Base-by-base conservation (phyloP, 2,888 invertebrate species). In the Agelastica alni region DNA sequence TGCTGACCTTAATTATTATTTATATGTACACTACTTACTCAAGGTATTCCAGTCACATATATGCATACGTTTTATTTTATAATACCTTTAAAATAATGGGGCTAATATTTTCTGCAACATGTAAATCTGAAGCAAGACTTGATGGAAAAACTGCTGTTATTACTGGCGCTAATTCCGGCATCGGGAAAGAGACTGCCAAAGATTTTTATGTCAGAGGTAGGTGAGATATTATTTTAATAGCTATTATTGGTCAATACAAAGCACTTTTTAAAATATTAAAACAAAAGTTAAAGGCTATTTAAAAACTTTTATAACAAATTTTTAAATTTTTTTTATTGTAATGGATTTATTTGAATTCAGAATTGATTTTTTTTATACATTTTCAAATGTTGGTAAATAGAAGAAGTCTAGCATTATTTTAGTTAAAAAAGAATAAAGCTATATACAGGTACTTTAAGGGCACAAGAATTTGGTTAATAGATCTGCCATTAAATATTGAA, bases 131-230 rank as follows among this genome's bases (percentile, higher is more conserved):
- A 9, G 59, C 77, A 70, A 46, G 74, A 66, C 58, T 82, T 71
- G 72, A 78, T 77, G 74, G 82, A 66, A 69, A 78, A 73, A 70
- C 65, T 3, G 68, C 66, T 6, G 20, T 68, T 5, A 53, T 68
- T 17, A 69, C 68, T 1, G 68, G 69, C 6, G 63, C 64, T 14
- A 69, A 68, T 43, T 65, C 67, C 1, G 69, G 69, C 41, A 69
- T 69, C 43, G 69, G 69, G n/a, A 69, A 67, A 67, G 59, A 58
- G 28, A 68, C 69, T 4, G 69, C 57, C 3, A 61, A 66, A 58
- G 78, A 80, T 59, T 75, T 80, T 51, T 77, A 71, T 52, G 64
- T 67, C 65, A 71, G 79, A 74, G 79, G 79, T 78, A 65, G 68
- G 59, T 41, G 9, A 10, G 10, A n/a, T n/a, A 7, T 28, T 9